Conservation (phyloP, 2,888 invertebrate species). For the Ptychoptera albimana region DNA sequence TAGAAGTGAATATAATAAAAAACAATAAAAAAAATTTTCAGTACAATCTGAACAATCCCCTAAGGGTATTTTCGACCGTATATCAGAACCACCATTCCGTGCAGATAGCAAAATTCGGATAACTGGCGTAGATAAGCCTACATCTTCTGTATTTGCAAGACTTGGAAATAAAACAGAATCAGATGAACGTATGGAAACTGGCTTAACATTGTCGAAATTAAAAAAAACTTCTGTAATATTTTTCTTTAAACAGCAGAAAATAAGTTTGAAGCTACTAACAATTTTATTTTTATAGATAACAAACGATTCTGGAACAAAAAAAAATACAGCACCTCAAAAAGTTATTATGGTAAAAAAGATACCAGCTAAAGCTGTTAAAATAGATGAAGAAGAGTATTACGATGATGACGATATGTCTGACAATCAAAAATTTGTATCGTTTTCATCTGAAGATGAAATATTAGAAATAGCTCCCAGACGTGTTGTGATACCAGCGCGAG, state of each 20-base stretch:
- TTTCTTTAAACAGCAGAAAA: slow-evolving; percentile 9
- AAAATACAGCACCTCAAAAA: slow-evolving; percentile 21
- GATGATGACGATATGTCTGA: slow-evolving; percentile 14
- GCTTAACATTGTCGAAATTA: no score
- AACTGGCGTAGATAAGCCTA: slow-evolving; percentile 15
- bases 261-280: slow-evolving; percentile 23
- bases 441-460: slow-evolving; percentile 29
- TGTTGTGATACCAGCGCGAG: slow-evolving; percentile 12
- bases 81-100: slow-evolving; percentile 9
- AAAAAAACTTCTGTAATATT: neutral
- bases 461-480: slow-evolving; percentile 24
- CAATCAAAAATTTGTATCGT: slow-evolving; percentile 26
- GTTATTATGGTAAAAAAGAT: slow-evolving; percentile 28
- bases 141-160: slow-evolving; percentile 24
- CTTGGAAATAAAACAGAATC: slow-evolving; percentile 20
- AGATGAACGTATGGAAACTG: neutral
- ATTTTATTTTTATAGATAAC: slow-evolving; percentile 10
- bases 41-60: neutral
- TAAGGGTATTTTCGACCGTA: slow-evolving; percentile 21
- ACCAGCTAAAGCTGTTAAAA: slow-evolving; percentile 21
- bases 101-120: slow-evolving; percentile 13
- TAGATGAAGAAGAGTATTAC: slow-evolving; percentile 15
- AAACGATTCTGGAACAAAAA: slow-evolving; percentile 14
- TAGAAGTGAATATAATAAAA: no score
- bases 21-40: no score